Percentiles rank a stretch among this genome's conserved stretches.
Evolutionary conservation across 2,888 invertebrate species (phyloP).

Genomic region (Temnothorax unifasciatus): DNA sequence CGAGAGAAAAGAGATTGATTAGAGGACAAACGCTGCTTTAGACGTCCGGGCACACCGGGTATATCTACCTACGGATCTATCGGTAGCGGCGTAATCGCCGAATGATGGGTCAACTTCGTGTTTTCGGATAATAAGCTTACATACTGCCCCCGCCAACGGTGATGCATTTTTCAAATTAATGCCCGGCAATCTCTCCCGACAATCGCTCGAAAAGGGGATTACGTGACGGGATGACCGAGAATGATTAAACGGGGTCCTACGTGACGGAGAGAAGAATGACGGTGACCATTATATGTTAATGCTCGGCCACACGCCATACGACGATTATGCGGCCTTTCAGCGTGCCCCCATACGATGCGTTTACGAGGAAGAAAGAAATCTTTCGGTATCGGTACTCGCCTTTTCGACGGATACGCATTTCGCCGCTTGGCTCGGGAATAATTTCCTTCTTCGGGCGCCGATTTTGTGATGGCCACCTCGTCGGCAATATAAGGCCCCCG

Average conservation of each 20-base stretch:
- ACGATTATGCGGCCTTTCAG: slow-evolving; percentile 81
- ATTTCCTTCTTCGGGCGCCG: slow-evolving; percentile 30
- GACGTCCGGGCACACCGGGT: background rate
- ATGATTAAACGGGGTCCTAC: slow-evolving; percentile 79
- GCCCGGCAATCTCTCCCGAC: slow-evolving; percentile 73
- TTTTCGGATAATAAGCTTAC: slow-evolving; percentile 71
- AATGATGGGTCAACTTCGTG: slow-evolving; percentile 60
- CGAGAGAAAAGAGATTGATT: slow-evolving; percentile 9
- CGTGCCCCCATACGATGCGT: slow-evolving; percentile 74
- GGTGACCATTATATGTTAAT: slow-evolving; percentile 84
- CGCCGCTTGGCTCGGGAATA: slow-evolving; percentile 1
- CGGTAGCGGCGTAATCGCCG: slow-evolving; percentile 58
- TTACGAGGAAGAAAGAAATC: slow-evolving; percentile 63
- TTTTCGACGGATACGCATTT: slow-evolving; percentile 37
- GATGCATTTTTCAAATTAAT: slow-evolving; percentile 78
- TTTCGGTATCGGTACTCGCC: slow-evolving; percentile 20
- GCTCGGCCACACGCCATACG: slow-evolving; percentile 83
- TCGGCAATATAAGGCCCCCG: slow-evolving; percentile 6
- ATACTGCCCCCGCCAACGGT: slow-evolving; percentile 55
- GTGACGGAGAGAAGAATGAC: slow-evolving; percentile 79
- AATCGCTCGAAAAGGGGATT: slow-evolving; percentile 75
- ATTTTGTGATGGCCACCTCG: slow-evolving; percentile 22
- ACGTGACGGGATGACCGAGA: slow-evolving; percentile 76
- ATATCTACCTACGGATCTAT: slow-evolving; percentile 45
- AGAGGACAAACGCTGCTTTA: slow-evolving; percentile 10